Evolutionary conservation across 1,140 invertebrate species (phyloP).

Genomic region (Pentalonia nigronervosa): DNA sequence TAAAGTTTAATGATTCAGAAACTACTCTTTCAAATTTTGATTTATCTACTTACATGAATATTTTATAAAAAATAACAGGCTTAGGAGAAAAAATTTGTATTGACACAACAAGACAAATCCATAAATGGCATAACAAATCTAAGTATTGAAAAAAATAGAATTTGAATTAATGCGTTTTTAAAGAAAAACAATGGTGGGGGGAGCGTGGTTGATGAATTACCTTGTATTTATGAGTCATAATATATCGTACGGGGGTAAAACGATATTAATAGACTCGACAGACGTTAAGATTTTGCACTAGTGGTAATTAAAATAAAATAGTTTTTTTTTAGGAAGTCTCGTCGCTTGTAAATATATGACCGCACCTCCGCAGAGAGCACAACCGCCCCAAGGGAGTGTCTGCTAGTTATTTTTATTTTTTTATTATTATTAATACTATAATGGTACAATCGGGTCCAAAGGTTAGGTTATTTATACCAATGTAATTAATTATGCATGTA

Average conservation of each 20-base stretch:
- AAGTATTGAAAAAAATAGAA: not conserved
- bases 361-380: not conserved
- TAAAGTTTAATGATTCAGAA: not conserved
- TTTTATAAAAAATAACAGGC: not conserved
- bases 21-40: not conserved
- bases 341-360: conserved; percentile 4
- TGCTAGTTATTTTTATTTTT: not conserved
- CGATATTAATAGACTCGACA: not conserved
- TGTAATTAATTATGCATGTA: conserved; percentile 12
- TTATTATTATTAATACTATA: not conserved
- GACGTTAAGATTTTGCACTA: not conserved
- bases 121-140: not conserved
- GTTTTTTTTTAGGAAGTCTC: not conserved
- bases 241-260: not conserved
- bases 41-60: not conserved
- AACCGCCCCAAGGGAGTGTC: not conserved
- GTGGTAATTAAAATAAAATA: not conserved
- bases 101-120: not conserved
- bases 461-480: conserved; percentile 15
- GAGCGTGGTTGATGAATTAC: not conserved
- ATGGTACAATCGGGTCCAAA: not conserved
- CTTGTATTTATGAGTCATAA: not conserved
- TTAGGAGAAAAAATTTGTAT: not conserved
- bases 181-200: not conserved
- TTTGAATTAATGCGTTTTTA: not conserved